Conservation (phyloP, 2,888 invertebrate genomes). For the Andrena dorsata region DNA sequence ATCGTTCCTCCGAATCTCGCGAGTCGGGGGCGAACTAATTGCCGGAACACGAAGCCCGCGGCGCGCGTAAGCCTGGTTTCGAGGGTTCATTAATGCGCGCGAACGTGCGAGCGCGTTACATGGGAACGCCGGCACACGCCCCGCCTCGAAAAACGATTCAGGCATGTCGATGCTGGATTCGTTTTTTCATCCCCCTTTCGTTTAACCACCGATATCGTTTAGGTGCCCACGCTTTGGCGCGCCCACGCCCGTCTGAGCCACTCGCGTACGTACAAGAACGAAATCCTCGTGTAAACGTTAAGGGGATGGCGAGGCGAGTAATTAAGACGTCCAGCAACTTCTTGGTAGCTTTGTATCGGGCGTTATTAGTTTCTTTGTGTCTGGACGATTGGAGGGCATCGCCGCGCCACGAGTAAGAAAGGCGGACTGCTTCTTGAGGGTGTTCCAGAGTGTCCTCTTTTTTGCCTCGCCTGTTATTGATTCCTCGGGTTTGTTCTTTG, state of each 20-base stretch:
- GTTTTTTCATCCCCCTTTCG: slow-evolving; percentile 33
- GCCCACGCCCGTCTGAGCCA: slow-evolving; percentile 17
- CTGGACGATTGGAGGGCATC: slow-evolving; percentile 48
- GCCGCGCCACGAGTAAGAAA: slow-evolving; percentile 40
- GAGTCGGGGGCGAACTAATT: slow-evolving; percentile 44
- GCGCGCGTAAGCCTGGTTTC: slow-evolving; percentile 56
- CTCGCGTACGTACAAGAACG: slow-evolving; percentile 16
- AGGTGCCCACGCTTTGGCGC: slow-evolving; percentile 51
- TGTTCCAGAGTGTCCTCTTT: slow-evolving; percentile 22
- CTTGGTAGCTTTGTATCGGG: slow-evolving; percentile 64
- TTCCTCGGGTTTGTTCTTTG: slow-evolving; percentile 35
- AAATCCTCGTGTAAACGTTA: slow-evolving; percentile 6
- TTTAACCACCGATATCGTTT: slow-evolving; percentile 21
- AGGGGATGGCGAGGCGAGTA: slow-evolving; percentile 41
- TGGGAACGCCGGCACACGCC: slow-evolving; percentile 51
- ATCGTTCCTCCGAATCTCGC: background rate
- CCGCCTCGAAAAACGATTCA: slow-evolving; percentile 64
- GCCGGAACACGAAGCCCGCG: slow-evolving; percentile 41
- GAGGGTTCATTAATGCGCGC: slow-evolving; percentile 58
- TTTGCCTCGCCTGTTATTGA: slow-evolving; percentile 35
- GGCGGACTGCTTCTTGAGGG: slow-evolving; percentile 15
- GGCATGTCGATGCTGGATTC: slow-evolving; percentile 67
- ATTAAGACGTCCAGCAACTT: slow-evolving; percentile 68
- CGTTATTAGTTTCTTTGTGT: slow-evolving; percentile 68
- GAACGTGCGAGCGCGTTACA: slow-evolving; percentile 56